Percentiles rank a stretch among this genome's conserved stretches.
Evolutionary conservation across 2,113 vertebrate species (phyloP).

Genomic region (Callaeas wilsoni): DNA sequence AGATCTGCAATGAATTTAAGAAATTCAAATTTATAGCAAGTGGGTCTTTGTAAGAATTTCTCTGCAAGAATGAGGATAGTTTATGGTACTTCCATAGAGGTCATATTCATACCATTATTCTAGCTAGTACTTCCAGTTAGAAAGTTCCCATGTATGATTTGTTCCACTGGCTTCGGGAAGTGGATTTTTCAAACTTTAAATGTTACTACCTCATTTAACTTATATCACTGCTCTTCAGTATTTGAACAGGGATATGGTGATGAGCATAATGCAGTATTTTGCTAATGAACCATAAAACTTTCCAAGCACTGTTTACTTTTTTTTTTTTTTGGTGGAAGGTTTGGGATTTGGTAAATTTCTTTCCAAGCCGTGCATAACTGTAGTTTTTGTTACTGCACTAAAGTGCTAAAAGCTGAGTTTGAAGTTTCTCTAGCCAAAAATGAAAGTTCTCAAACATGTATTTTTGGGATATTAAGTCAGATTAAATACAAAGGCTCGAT

Average conservation of each 20-base stretch:
- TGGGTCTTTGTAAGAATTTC: conserved; percentile 35
- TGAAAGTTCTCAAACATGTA: neutral
- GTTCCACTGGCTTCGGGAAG: conserved; percentile 41
- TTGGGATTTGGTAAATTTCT: neutral
- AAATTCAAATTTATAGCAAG: conserved; percentile 61
- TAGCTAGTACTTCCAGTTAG: conserved; percentile 30
- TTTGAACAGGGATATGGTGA: conserved; percentile 20
- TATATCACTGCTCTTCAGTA: neutral
- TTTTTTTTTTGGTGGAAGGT: neutral
- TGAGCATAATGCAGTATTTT: conserved; percentile 16
- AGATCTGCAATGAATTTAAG: conserved; percentile 52
- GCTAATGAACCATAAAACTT: conserved; percentile 35
- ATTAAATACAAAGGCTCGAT: neutral
- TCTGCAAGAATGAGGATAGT: conserved; percentile 26
- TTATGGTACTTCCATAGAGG: conserved; percentile 24
- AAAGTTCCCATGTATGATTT: conserved; percentile 34
- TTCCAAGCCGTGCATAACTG: neutral
- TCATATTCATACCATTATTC: conserved; percentile 55
- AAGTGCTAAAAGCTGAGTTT: neutral
- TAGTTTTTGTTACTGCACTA: neutral
- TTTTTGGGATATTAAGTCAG: neutral
- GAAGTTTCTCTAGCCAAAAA: neutral
- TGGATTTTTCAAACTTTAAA: conserved; percentile 51
- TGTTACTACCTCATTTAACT: conserved; percentile 28
- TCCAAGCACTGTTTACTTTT: neutral